phyloP scores from a whole-genome alignment of 2,888 invertebrate species.

The Cylloceria caligata region DNA sequence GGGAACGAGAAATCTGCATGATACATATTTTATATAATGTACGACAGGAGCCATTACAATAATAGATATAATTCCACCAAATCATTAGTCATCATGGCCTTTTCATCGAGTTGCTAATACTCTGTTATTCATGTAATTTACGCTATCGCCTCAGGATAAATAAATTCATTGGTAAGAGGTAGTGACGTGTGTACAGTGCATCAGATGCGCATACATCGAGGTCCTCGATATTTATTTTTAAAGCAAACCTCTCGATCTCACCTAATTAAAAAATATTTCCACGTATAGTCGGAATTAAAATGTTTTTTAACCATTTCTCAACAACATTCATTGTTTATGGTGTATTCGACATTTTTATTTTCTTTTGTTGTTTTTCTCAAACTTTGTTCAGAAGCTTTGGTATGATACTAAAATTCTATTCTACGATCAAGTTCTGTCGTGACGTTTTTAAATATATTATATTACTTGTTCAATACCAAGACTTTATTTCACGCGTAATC shows the following conservation, averaged over 20 bases:
- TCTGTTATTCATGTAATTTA: conserved; percentile 56
- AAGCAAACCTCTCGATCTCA: no score
- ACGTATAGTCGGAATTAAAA: no score
- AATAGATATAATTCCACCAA: conserved; percentile 64
- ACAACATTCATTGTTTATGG: no score
- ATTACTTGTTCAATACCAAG: no score
- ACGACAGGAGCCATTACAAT: conserved; percentile 57
- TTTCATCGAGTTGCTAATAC: conserved; percentile 59
- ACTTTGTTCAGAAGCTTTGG: no score
- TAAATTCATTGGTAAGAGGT: conserved; percentile 62
- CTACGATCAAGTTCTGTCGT: no score
- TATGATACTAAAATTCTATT: no score
- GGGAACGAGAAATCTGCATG: conserved; percentile 27
- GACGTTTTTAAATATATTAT: no score
- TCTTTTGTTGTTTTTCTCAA: not conserved
- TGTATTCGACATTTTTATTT: not conserved
- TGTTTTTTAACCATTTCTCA: no score
- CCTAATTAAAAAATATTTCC: not conserved
- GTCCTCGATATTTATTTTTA: not conserved
- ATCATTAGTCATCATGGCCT: conserved; percentile 66
- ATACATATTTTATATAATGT: not conserved
- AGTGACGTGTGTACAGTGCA: not conserved
- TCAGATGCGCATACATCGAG: not conserved
- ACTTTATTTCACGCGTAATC: no score
- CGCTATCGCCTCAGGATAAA: conserved; percentile 62